Conservation (phyloP, 2,113 vertebrate genomes). For the Stercorarius parasiticus region DNA sequence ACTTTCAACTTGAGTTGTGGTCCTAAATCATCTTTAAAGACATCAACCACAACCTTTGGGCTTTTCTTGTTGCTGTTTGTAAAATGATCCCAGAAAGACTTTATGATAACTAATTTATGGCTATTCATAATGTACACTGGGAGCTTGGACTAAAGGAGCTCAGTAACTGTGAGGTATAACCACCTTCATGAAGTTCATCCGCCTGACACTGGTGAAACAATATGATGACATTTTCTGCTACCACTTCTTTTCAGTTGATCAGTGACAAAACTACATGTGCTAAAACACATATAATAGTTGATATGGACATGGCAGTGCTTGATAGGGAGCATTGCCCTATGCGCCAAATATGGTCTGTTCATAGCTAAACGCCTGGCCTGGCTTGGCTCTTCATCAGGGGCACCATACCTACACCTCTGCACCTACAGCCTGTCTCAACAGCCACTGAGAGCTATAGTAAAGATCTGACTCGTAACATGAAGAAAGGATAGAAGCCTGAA, state of each 20-base stretch:
- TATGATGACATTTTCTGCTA: not conserved
- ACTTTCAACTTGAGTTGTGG: not conserved
- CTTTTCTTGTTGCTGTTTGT: not conserved
- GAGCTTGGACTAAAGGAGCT: not conserved
- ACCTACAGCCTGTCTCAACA: not conserved
- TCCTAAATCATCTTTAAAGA: not conserved
- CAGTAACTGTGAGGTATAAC: not conserved
- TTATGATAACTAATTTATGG: not conserved
- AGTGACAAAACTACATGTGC: not conserved
- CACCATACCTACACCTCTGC: not conserved
- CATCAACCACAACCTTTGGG: not conserved
- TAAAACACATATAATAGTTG: not conserved
- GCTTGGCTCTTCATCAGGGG: not conserved
- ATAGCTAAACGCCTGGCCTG: not conserved
- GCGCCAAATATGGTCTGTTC: not conserved
- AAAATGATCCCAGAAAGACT: not conserved
- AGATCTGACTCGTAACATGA: not conserved
- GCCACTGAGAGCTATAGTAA: not conserved
- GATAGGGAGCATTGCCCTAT: not conserved
- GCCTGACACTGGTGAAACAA: not conserved
- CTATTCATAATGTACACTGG: not conserved
- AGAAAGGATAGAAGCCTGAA: not conserved
- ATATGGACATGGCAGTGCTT: not conserved
- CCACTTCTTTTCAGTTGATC: not conserved
- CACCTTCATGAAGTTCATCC: not conserved